Evolutionary conservation across 2,888 invertebrate species (phyloP).

Genomic region (Geophilus truncorum): DNA sequence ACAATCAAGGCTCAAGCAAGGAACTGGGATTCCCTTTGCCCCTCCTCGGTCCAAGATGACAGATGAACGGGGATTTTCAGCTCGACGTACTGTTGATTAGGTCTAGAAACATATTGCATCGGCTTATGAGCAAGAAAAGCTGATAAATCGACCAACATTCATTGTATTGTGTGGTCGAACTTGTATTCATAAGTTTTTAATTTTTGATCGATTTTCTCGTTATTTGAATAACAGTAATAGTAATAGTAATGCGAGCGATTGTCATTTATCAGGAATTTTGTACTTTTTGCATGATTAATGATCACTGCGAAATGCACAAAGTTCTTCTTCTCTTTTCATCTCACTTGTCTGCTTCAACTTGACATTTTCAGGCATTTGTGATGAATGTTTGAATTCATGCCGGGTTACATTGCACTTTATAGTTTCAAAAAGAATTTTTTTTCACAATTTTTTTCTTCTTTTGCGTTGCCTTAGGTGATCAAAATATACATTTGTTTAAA

Average conservation of each 20-base stretch:
- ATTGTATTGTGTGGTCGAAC: not conserved
- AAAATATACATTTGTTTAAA: conserved; percentile 1
- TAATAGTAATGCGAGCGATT: not conserved
- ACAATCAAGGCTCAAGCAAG: conserved; percentile 22
- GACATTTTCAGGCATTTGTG: conserved; percentile 22
- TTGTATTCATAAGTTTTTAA: not conserved
- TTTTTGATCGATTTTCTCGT: not conserved
- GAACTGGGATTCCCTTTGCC: conserved; percentile 3
- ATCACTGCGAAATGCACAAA: not conserved
- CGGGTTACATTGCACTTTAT: conserved; percentile 9
- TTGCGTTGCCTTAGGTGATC: conserved; percentile 25
- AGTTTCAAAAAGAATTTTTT: not conserved
- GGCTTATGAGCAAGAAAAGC: conserved; percentile 9
- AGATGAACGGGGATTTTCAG: not conserved
- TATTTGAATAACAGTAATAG: not conserved
- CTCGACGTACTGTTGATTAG: conserved; percentile 21
- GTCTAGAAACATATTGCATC: conserved; percentile 6
- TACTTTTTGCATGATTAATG: not conserved
- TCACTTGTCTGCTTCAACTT: conserved; percentile 7
- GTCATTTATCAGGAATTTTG: not conserved
- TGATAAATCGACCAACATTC: not conserved
- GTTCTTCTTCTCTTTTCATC: not conserved
- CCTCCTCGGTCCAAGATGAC: conserved; percentile 23
- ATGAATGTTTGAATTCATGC: conserved; percentile 13
- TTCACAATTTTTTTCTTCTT: not conserved